Evolutionary conservation across 2,888 invertebrate genomes (phyloP).

Genomic region (Andrena hattorfiana): DNA sequence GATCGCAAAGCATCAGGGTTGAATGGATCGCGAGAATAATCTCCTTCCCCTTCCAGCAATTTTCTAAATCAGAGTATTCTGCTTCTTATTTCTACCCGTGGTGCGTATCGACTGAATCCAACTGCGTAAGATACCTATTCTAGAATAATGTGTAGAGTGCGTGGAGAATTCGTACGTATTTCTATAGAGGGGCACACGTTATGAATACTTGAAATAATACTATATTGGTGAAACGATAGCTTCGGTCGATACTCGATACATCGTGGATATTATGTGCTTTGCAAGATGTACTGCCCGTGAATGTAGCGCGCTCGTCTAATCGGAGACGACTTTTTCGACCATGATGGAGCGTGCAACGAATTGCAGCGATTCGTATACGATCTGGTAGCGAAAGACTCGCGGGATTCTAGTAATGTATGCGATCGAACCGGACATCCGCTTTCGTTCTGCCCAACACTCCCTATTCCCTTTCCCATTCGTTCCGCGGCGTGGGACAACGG

Average conservation of each 20-base stretch:
- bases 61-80: too few relatives aligned
- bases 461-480: conserved; percentile 36
- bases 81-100: too few relatives aligned
- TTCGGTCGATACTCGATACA: neutral
- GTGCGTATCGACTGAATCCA: too few relatives aligned
- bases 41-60: too few relatives aligned
- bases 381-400: conserved; percentile 51
- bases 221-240: neutral
- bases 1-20: too few relatives aligned
- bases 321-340: conserved; percentile 31
- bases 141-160: neutral
- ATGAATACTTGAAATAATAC: conserved; percentile 11
- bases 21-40: too few relatives aligned
- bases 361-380: conserved; percentile 46
- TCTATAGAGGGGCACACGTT: neutral
- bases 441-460: conserved; percentile 41
- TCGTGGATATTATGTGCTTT: conserved; percentile 54
- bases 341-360: conserved; percentile 54
- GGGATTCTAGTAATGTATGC: conserved; percentile 44
- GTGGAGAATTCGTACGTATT: neutral
- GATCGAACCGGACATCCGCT: conserved; percentile 60
- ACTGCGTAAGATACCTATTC: neutral
- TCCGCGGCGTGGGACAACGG: conserved; percentile 44
- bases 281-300: conserved; percentile 46
- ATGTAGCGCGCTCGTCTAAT: conserved; percentile 45